Percentiles rank a stretch among this genome's conserved stretches.
These are phyloP conservation scores for Sciurus niger DNA, from an alignment of 2,113 vertebrate genomes.

Conservation along the genomic window DNA sequence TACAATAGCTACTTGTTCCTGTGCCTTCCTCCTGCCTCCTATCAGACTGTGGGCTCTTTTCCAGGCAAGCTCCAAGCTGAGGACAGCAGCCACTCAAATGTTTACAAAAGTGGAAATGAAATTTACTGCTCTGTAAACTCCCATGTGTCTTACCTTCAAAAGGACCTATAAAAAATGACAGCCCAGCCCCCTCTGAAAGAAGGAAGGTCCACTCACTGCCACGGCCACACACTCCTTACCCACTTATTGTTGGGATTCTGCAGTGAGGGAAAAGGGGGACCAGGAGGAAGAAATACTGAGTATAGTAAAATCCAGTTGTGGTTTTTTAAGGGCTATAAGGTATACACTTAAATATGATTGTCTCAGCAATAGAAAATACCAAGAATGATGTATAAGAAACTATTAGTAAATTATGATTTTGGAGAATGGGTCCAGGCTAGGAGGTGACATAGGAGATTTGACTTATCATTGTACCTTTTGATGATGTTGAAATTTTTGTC, in stretches of 20 bases:
- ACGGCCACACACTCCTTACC: neutral
- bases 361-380: neutral
- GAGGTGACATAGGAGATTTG: neutral
- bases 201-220: neutral
- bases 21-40: neutral
- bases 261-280: fast-evolving
- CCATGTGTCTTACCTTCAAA: conserved; percentile 22
- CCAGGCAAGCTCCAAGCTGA: neutral
- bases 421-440: neutral
- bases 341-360: neutral
- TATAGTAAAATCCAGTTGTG: neutral
- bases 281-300: neutral
- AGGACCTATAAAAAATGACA: neutral
- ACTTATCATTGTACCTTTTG: conserved; percentile 54
- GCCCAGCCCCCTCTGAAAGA: neutral
- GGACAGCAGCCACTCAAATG: neutral
- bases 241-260: neutral
- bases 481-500: conserved; percentile 46
- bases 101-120: conserved; percentile 29
- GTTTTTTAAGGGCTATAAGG: neutral
- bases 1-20: conserved; percentile 55
- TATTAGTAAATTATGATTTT: neutral
- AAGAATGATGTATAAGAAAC: neutral
- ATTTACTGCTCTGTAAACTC: conserved; percentile 46
- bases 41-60: conserved; percentile 33